phyloP scores from a whole-genome alignment of 2,113 vertebrate species.

The Istiophorus platypterus region DNA sequence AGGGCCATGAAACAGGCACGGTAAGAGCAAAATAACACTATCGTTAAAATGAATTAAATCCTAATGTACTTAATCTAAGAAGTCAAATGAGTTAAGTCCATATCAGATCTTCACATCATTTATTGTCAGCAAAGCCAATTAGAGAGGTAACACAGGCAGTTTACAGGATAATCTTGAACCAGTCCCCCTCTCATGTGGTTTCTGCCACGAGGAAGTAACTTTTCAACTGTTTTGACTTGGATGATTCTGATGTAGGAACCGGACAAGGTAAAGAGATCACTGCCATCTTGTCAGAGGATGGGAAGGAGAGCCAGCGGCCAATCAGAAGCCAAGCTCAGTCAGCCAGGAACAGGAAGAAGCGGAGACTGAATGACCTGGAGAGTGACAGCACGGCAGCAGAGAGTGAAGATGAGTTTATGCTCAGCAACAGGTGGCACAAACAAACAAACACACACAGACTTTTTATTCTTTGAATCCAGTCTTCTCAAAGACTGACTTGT shows the following conservation, averaged over 20 bases:
- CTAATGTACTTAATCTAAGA: too few species aligned
- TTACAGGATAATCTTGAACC: too few species aligned
- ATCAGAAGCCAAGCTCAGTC: slow-evolving; percentile 82
- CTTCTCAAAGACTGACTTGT: neutral
- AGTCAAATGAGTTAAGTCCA: too few species aligned
- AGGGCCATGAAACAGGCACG: too few species aligned
- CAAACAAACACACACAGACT: neutral
- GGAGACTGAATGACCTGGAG: slow-evolving; percentile 95
- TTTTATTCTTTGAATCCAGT: too few species aligned
- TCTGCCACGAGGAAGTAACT: too few species aligned
- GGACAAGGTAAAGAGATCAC: slow-evolving; percentile 88
- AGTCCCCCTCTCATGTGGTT: too few species aligned
- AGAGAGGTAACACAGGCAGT: too few species aligned
- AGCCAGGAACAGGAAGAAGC: slow-evolving; percentile 88
- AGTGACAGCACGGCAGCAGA: slow-evolving; percentile 96
- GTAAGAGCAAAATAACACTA: too few species aligned
- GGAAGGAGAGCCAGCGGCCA: slow-evolving; percentile 89
- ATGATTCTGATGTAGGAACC: slow-evolving; percentile 71
- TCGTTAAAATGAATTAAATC: too few species aligned
- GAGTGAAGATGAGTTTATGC: slow-evolving; percentile 96
- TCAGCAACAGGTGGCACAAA: slow-evolving; percentile 91
- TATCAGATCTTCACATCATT: too few species aligned
- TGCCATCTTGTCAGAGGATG: slow-evolving; percentile 87
- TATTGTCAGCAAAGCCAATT: too few species aligned
- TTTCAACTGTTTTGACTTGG: neutral